phyloP scores from a whole-genome alignment of 2,113 vertebrate species.

The Onychostruthus taczanowskii region DNA sequence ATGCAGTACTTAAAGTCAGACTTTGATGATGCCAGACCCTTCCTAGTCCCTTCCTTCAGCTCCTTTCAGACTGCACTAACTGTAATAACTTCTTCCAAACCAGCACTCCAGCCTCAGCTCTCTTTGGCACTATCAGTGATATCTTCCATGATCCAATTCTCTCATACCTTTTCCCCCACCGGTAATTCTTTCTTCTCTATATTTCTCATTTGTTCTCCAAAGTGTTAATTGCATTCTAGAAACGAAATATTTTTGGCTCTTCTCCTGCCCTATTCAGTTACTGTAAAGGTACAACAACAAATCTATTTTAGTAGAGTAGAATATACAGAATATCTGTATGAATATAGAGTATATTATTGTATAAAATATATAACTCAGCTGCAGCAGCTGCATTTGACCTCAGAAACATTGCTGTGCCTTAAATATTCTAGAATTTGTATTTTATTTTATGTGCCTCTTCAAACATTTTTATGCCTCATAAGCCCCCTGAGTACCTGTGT shows the following conservation, averaged over 20 bases:
- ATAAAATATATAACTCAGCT: background rate
- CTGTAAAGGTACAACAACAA: background rate
- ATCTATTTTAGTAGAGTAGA: background rate
- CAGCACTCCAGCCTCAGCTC: background rate
- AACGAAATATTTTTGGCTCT: background rate
- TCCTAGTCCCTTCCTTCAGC: background rate
- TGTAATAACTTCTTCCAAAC: background rate
- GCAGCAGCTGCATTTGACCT: background rate
- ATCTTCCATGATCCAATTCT: background rate
- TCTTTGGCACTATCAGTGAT: background rate
- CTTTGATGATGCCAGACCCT: background rate
- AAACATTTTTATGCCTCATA: background rate
- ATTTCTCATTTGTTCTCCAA: background rate
- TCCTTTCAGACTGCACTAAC: background rate
- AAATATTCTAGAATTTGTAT: background rate
- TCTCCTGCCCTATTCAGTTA: background rate
- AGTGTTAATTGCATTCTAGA: background rate
- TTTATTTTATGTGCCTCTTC: background rate
- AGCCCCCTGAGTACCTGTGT: background rate
- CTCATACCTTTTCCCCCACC: background rate
- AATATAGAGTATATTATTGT: background rate
- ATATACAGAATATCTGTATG: background rate
- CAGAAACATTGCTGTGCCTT: background rate
- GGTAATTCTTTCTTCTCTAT: background rate
- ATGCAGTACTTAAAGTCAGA: background rate